Conservation (phyloP, 2,888 invertebrate genomes). For the Automeris io region DNA sequence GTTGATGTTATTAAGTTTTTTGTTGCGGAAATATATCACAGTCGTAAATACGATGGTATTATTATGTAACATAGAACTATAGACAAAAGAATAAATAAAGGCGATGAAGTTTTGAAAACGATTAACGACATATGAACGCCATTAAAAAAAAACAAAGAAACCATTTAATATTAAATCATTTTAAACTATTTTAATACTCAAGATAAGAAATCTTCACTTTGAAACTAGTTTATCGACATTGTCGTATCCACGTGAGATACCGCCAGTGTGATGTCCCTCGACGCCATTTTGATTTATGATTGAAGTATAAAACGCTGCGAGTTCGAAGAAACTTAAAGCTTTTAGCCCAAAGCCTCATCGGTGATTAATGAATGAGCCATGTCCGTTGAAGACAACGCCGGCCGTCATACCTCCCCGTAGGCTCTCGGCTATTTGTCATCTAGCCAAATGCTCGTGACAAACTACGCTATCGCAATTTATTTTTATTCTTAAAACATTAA, state of each 20-base stretch:
- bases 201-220: too few relatives aligned
- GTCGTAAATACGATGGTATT: too few relatives aligned
- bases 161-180: too few relatives aligned
- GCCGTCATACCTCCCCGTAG: neutral
- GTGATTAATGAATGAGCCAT: neutral
- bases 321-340: neutral
- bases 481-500: neutral
- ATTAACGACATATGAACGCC: too few relatives aligned
- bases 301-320: neutral
- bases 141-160: too few relatives aligned
- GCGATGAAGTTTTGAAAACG: too few relatives aligned
- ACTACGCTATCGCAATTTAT: neutral
- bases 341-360: neutral
- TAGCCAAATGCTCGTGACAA: conserved; percentile 1
- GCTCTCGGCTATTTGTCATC: neutral
- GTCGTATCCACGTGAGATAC: neutral
- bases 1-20: neutral
- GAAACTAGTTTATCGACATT: neutral
- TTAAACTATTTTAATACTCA: too few relatives aligned
- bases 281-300: neutral
- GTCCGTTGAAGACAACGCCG: neutral
- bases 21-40: neutral
- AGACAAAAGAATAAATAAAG: too few relatives aligned
- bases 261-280: neutral
- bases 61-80: too few relatives aligned